These are phyloP conservation scores for Scatophagus argus DNA, from an alignment of 2,113 vertebrate species.

Conservation along the genomic window DNA sequence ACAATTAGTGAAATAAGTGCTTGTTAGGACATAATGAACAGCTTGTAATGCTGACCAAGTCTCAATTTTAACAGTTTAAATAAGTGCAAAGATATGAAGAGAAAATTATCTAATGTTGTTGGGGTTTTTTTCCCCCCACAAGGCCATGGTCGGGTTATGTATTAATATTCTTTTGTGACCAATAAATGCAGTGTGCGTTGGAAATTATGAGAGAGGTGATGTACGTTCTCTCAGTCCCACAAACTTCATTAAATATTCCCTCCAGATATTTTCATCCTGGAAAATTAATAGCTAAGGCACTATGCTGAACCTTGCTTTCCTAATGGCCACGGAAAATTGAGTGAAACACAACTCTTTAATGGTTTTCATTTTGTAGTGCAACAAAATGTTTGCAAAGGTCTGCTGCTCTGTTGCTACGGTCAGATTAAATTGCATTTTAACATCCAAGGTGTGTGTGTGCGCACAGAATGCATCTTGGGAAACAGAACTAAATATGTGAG, in stretches of 20 bases:
- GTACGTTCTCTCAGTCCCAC: constrained; percentile 42
- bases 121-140: neutral
- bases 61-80: constrained; percentile 16
- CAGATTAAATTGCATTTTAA: neutral
- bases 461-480: neutral
- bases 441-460: neutral
- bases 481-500: neutral
- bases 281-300: constrained; percentile 45
- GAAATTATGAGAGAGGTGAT: constrained; percentile 49
- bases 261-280: constrained; percentile 49
- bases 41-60: constrained; percentile 6
- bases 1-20: constrained; percentile 25
- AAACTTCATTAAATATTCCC: constrained; percentile 58
- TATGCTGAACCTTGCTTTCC: constrained; percentile 8
- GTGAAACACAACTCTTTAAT: constrained; percentile 1
- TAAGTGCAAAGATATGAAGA: constrained; percentile 1
- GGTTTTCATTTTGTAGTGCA: constrained; percentile 9
- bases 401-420: neutral
- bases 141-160: constrained; percentile 26
- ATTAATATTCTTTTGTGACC: constrained; percentile 38
- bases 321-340: constrained; percentile 49
- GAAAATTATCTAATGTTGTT: neutral
- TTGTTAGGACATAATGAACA: constrained; percentile 36
- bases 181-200: constrained; percentile 43
- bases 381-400: neutral